Base-by-base conservation (phyloP, 1,140 invertebrate species). In the Eciton burchellii region DNA sequence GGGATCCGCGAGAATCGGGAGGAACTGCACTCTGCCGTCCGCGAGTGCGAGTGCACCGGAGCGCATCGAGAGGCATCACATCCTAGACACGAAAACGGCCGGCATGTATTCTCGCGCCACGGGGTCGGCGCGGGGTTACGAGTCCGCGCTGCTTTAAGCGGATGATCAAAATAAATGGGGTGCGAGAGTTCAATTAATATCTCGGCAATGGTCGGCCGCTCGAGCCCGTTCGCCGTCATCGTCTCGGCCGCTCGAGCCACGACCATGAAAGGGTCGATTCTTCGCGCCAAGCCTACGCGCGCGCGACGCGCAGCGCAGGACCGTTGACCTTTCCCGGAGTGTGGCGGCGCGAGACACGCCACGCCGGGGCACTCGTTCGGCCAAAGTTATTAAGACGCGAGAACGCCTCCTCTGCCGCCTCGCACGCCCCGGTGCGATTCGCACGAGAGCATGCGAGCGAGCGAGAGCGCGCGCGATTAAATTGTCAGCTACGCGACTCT, bases 381-480 rank as follows among this genome's bases (percentile, higher is more conserved):
- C 14, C 49, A 16, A 35, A 88, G 59, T 89, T 89, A 88, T 88
- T 89, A 88, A 89, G 84, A 86, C 82, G 84, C 84, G 82, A 35
- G 35, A 86, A 87, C 47, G 70, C 68, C 60, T 56, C 68, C 60
- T 56, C 79, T 62, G 52, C 59, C 52, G 35, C 52, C 66, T 59
- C 12, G 47, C 47, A n/a, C 71, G 87, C 79, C 66, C 85, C 87
- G 84, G 81, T 65, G 87, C 84, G 72, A 88, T 86, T 90, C 88
- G 82, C 84, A 84, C 88, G 84, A 85, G 81, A 86, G 79, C 79
- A n/a, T n/a, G n/a, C n/a, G n/a, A n/a, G n/a, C n/a, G n/a, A n/a
- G n/a, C n/a, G n/a, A n/a, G n/a, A n/a, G 79, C 65, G 84, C 83
- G 83, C 77, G 86, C 85, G 89, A 90, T 90, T 90, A 90, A 90